These are phyloP conservation scores for Emydoidea blandingii DNA, from an alignment of 2,797 vertebrate species.

Conservation along the genomic window DNA sequence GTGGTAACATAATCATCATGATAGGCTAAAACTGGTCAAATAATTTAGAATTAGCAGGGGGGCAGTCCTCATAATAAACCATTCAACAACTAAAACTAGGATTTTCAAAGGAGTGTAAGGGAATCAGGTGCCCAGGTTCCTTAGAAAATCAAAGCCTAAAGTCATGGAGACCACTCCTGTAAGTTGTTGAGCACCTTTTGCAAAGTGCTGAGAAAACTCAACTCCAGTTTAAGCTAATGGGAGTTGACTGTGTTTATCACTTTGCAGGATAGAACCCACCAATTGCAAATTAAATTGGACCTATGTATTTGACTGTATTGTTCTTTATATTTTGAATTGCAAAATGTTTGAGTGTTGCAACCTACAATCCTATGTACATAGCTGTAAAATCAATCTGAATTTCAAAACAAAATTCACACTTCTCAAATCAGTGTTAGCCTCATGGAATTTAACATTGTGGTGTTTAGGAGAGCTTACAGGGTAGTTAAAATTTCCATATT, in stretches of 20 bases:
- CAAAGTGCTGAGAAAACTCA: neutral
- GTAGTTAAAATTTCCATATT: neutral
- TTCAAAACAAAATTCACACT: neutral
- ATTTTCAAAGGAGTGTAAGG: neutral
- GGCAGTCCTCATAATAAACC: neutral
- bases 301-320: neutral
- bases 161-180: neutral
- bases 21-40: neutral
- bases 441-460: neutral
- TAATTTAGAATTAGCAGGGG: neutral
- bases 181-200: neutral
- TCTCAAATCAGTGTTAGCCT: neutral
- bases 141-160: neutral
- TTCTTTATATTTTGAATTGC: neutral
- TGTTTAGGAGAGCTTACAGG: neutral
- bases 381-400: neutral
- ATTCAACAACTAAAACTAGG: neutral
- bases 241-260: neutral
- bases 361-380: too few species aligned
- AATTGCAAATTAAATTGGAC: neutral
- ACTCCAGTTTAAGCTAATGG: fast-evolving
- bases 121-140: neutral
- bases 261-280: neutral
- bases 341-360: neutral
- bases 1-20: neutral